Base-by-base conservation (phyloP, 2,113 vertebrate genomes). In the Casuarius casuarius region DNA sequence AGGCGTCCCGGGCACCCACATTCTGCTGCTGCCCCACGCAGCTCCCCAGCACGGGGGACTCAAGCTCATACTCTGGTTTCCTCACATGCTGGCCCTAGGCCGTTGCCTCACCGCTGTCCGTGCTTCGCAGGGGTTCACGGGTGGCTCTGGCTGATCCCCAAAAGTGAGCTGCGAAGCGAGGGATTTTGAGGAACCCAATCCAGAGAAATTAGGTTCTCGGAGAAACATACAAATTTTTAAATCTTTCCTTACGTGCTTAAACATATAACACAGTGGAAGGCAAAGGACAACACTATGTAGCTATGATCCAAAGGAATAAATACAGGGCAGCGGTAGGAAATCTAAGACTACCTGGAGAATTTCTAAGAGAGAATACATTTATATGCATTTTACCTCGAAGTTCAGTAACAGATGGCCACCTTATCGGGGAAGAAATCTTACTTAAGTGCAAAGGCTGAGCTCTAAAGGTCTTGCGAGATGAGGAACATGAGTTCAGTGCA, bases 51-150 rank as follows among this genome's bases (percentile, higher is more conserved):
- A 38, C 38, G 38, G 42, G 42, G 42, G 42, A 10, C 7, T 20
- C 7, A 25, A 82, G 16, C 22, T 65, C 44, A 0, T 1, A 35
- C 26, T 18, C 22, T 38, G 0, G 22, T 52, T 46, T 10, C 12
- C 28, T 46, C 9, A 1, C 1, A 0, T 11, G 9, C 19, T 15
- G 46, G 23, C 0, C 66, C 17, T 8, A 11, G 3, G 1, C 22
- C 28, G 5, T 5, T 1, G 4, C 29, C 28, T 77, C 40, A 3
- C 3, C 4, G 38, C 38, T 38, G 35, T 18, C 44, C 6, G 5
- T 7, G 0, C 54, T 29, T 17, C 10, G 7, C 16, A 8, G n/a
- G 4, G 23, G 44, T 13, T 80, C 23, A 13, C 2, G 8, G 0
- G 2, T 1, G 1, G 4, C 44, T 49, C 28, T n/a, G 19, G 35